A percentile compares a stretch with the other conserved stretches of the same genome.
These are phyloP conservation scores for Drosophila peninsularis DNA, from an alignment of 2,888 invertebrate genomes.

Conservation along the genomic window DNA sequence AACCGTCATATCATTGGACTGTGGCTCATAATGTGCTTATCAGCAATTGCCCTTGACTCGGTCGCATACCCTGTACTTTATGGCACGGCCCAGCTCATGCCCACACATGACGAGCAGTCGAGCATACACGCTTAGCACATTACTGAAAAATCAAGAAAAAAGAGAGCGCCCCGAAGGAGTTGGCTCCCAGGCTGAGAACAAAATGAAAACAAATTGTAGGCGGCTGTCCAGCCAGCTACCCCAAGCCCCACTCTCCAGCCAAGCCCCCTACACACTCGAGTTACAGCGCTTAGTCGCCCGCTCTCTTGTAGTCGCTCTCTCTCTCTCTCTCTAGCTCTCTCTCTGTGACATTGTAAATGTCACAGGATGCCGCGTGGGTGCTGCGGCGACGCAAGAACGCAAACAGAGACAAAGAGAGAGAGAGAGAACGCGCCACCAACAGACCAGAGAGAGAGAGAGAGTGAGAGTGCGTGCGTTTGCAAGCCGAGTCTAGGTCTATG, in stretches of 20 bases:
- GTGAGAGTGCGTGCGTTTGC: constrained; percentile 23
- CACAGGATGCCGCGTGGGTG: constrained; percentile 47
- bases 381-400: constrained; percentile 56
- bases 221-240: not conserved
- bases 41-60: constrained; percentile 5
- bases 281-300: constrained; percentile 9
- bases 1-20: constrained; percentile 14
- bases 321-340: constrained; percentile 6
- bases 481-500: constrained; percentile 40
- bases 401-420: constrained; percentile 26
- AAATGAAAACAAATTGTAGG: constrained; percentile 66
- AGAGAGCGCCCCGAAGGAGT: constrained; percentile 60
- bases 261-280: not conserved
- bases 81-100: not conserved
- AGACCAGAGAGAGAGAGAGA: not conserved
- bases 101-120: constrained; percentile 24
- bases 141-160: constrained; percentile 39
- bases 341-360: constrained; percentile 72
- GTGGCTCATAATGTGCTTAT: constrained; percentile 22
- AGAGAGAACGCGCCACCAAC: constrained; percentile 8
- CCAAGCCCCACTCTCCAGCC: not conserved
- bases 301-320: constrained; percentile 21
- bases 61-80: constrained; percentile 16
- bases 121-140: constrained; percentile 30
- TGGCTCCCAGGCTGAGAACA: constrained; percentile 23